phyloP scores from a whole-genome alignment of 2,797 vertebrate species.

The Agapornis canus region DNA sequence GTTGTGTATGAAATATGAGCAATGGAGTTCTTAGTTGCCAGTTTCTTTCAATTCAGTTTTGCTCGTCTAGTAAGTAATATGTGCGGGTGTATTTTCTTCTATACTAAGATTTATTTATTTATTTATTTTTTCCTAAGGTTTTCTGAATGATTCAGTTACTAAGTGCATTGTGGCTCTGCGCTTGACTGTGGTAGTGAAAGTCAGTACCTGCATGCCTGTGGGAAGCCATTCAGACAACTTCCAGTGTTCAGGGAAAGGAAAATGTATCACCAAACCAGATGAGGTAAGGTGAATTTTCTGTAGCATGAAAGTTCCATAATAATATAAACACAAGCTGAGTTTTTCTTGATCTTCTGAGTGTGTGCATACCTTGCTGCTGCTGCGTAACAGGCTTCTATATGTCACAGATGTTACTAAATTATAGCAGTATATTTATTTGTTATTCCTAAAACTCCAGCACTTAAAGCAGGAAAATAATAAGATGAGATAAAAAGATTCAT shows the following conservation, averaged over 20 bases:
- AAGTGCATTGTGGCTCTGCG: constrained; percentile 89
- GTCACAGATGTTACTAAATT: not conserved
- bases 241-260: constrained; percentile 92
- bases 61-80: not conserved
- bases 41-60: not conserved
- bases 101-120: not conserved
- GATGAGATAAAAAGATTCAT: not conserved
- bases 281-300: constrained; percentile 81
- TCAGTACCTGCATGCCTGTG: constrained; percentile 85
- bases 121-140: constrained; percentile 73
- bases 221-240: constrained; percentile 81
- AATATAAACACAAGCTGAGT: not conserved
- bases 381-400: not conserved
- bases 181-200: constrained; percentile 90
- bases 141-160: constrained; percentile 82
- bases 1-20: not conserved
- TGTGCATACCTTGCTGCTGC: not conserved
- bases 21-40: not conserved
- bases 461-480: not conserved
- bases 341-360: not conserved
- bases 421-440: not conserved
- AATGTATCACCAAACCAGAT: constrained; percentile 86
- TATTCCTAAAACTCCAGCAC: not conserved
- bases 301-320: not conserved
- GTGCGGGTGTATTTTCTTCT: not conserved